Percentiles rank a stretch among this genome's conserved stretches.
Evolutionary conservation across 2,888 invertebrate genomes (phyloP).

Genomic region (Drosophila mettleri): DNA sequence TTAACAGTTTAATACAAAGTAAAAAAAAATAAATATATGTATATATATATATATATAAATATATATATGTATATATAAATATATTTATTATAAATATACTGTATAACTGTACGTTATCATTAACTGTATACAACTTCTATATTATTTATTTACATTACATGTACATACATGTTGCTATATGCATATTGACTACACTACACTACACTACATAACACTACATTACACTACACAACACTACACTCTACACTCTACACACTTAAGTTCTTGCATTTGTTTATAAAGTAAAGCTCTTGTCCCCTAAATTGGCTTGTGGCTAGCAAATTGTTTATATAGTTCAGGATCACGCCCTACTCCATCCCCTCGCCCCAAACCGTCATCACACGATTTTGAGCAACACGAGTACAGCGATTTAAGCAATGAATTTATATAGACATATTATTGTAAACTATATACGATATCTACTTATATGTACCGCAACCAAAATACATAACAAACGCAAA

Average conservation of each 20-base stretch:
- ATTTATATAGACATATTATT: conserved; percentile 71
- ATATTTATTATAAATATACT: conserved; percentile 31
- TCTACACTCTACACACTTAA: conserved; percentile 29
- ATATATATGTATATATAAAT: conserved; percentile 32
- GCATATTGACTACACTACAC: conserved; percentile 48
- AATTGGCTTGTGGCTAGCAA: conserved; percentile 15
- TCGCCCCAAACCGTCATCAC: background rate
- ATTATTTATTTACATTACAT: conserved; percentile 64
- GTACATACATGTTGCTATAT: conserved; percentile 65
- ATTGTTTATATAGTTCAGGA: background rate
- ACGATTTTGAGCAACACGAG: conserved; percentile 31
- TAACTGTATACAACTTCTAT: conserved; percentile 54
- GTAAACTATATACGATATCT: conserved; percentile 72
- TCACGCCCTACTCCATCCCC: background rate
- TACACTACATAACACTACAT: conserved; percentile 25
- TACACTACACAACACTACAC: background rate
- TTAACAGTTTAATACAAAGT: conserved; percentile 12
- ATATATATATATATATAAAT: conserved; percentile 13
- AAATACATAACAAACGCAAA: conserved; percentile 21
- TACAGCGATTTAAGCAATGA: conserved; percentile 78
- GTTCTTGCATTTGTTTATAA: conserved; percentile 55
- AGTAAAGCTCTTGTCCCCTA: conserved; percentile 20
- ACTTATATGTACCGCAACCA: conserved; percentile 47
- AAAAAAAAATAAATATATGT: background rate
- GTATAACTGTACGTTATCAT: conserved; percentile 43